Evolutionary conservation across 2,113 vertebrate species (phyloP).

Genomic region (Cavia porcellus): DNA sequence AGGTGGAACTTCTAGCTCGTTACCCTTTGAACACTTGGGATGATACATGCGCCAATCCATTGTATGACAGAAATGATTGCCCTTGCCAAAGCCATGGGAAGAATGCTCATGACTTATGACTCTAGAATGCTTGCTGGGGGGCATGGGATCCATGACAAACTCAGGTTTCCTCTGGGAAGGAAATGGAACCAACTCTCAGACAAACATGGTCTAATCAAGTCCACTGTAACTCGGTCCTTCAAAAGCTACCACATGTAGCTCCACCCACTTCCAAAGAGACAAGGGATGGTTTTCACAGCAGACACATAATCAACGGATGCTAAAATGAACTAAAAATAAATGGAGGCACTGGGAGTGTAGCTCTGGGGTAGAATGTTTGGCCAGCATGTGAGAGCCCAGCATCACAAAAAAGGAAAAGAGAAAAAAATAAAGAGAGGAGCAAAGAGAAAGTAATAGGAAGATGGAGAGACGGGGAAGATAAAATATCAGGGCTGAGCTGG

Average conservation of each 20-base stretch:
- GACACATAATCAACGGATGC: neutral
- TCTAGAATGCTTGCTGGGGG: neutral
- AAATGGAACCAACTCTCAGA: neutral
- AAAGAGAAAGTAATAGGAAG: neutral
- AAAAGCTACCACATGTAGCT: neutral
- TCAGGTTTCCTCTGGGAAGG: neutral
- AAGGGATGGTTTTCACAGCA: neutral
- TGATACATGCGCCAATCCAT: neutral
- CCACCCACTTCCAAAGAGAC: neutral
- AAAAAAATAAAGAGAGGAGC: neutral
- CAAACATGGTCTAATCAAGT: neutral
- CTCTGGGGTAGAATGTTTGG: neutral
- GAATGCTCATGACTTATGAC: neutral
- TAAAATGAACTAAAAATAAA: neutral
- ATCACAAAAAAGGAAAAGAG: neutral
- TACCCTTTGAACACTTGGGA: neutral
- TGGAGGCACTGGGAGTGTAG: neutral
- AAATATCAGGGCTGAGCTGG: neutral
- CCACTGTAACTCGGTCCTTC: neutral
- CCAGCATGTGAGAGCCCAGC: neutral
- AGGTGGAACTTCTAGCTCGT: neutral
- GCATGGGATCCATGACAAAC: neutral
- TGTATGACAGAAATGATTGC: neutral
- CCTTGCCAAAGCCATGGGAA: neutral
- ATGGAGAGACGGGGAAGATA: neutral